phyloP scores from a whole-genome alignment of 2,888 invertebrate genomes.

The Clistopyga incitator region DNA sequence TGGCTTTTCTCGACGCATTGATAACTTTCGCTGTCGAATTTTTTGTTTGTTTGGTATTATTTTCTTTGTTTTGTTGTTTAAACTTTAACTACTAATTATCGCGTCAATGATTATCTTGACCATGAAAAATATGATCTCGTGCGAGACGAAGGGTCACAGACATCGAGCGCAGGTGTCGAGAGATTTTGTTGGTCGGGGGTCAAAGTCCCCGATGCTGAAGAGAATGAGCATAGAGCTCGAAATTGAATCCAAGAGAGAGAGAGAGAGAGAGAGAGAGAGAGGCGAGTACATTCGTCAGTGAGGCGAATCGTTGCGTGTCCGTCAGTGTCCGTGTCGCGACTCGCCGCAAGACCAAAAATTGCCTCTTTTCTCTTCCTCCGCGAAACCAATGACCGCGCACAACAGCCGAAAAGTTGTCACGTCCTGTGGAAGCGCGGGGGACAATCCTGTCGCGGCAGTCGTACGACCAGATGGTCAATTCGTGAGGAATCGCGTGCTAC shows the following conservation, averaged over 20 bases:
- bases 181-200: conserved; percentile 40
- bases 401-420: conserved; percentile 77
- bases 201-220: conserved; percentile 42
- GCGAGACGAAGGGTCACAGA: conserved; percentile 38
- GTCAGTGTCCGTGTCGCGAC: conserved; percentile 57
- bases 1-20: background rate
- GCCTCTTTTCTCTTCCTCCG: conserved; percentile 62
- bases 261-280: background rate
- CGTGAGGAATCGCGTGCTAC: conserved; percentile 66
- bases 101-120: conserved; percentile 20
- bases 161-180: conserved; percentile 62
- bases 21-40: too few species aligned
- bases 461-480: conserved; percentile 69
- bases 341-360: conserved; percentile 68
- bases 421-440: conserved; percentile 69
- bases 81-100: conserved; percentile 11
- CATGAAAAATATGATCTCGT: background rate
- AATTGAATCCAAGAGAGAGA: conserved; percentile 32
- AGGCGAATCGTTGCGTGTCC: conserved; percentile 71
- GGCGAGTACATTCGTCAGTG: conserved; percentile 35
- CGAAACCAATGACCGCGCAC: conserved; percentile 63
- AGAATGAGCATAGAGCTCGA: conserved; percentile 20
- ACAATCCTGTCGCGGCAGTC: conserved; percentile 69
- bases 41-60: too few species aligned
- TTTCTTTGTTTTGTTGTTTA: background rate